Percentiles rank a stretch among this genome's conserved stretches.
These are phyloP conservation scores for Gavialis gangeticus DNA, from an alignment of 2,113 vertebrate species.

Conservation along the genomic window DNA sequence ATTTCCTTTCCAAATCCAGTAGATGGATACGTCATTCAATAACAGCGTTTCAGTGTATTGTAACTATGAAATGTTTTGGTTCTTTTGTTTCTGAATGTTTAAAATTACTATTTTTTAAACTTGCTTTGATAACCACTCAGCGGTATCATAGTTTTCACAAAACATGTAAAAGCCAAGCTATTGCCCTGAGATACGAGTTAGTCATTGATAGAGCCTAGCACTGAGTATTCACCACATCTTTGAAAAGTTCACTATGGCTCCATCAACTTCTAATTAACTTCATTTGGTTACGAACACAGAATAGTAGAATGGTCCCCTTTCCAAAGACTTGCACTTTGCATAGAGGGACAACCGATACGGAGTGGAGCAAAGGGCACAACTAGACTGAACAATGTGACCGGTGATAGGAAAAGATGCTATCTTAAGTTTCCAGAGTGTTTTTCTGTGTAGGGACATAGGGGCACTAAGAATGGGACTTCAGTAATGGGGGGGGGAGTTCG, in stretches of 20 bases:
- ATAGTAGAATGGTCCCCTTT: no score
- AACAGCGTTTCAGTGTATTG: neutral
- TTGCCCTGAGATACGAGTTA: fast-evolving
- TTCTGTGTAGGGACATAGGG: neutral
- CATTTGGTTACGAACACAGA: neutral
- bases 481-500: no score
- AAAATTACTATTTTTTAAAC: slow-evolving; percentile 14
- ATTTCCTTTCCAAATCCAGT: neutral
- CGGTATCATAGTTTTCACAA: neutral
- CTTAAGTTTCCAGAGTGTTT: neutral
- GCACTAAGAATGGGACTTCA: no score
- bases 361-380: no score
- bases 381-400: no score
- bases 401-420: no score
- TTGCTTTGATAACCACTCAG: neutral
- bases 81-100: slow-evolving; percentile 43
- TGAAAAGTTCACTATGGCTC: neutral
- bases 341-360: no score
- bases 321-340: no score
- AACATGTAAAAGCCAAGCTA: neutral
- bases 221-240: neutral
- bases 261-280: no score
- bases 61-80: slow-evolving; percentile 3
- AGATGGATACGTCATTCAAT: neutral
- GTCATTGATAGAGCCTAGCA: fast-evolving